Conservation (phyloP, 2,888 invertebrate species). For the Oasisia sp. region DNA sequence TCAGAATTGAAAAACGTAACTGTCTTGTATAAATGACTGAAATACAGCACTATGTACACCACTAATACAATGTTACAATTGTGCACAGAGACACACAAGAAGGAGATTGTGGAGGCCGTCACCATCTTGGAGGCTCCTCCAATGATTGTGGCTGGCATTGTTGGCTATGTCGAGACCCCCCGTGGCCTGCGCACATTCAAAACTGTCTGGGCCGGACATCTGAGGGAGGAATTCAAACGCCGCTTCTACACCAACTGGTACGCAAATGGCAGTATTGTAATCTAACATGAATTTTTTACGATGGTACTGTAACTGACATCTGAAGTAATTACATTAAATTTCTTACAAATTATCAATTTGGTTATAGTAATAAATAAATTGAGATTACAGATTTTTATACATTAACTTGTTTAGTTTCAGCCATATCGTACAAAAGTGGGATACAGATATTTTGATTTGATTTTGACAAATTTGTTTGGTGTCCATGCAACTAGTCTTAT, state of each 20-base stretch:
- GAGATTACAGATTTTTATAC: neutral
- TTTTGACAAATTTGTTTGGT: neutral
- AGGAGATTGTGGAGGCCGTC: slow-evolving; percentile 99
- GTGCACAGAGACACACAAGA: slow-evolving; percentile 95
- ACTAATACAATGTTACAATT: neutral
- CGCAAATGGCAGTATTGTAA: slow-evolving; percentile 14
- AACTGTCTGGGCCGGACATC: slow-evolving; percentile 98
- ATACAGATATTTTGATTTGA: neutral
- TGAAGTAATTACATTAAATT: neutral
- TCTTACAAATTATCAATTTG: neutral
- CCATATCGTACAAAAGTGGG: neutral
- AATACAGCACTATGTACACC: too few species aligned
- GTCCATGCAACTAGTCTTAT: neutral
- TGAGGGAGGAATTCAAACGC: slow-evolving; percentile 97
- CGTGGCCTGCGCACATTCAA: slow-evolving; percentile 94
- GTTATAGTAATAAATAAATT: neutral
- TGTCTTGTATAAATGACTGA: too few species aligned
- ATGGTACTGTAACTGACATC: too few species aligned
- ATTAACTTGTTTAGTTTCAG: neutral
- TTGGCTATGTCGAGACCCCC: slow-evolving; percentile 99
- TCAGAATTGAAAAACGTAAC: too few species aligned
- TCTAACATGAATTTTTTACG: neutral
- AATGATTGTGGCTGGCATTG: slow-evolving; percentile 96
- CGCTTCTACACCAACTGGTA: slow-evolving; percentile 99
- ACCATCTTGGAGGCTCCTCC: slow-evolving; percentile 98